A percentile compares a stretch with the other conserved stretches of the same genome.
Evolutionary conservation across 2,888 invertebrate species (phyloP).

Genomic region (Nineta flava): DNA sequence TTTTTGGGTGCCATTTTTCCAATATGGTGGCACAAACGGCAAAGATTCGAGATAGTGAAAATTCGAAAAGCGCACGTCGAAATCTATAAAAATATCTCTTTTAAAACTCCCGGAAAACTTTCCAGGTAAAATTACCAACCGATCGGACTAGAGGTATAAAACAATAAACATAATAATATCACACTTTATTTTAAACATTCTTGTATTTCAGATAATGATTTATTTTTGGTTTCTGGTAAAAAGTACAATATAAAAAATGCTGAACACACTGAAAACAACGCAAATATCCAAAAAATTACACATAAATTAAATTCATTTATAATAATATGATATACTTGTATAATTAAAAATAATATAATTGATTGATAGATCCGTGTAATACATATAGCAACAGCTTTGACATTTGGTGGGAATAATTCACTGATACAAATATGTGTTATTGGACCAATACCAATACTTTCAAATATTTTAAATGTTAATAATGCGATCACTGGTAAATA

Average conservation of each 20-base stretch:
- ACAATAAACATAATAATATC: no score
- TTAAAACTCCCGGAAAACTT: no score
- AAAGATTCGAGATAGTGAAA: no score
- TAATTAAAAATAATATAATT: conserved; percentile 28
- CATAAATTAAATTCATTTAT: conserved; percentile 26
- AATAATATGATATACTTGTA: conserved; percentile 30
- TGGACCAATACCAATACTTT: conserved; percentile 33
- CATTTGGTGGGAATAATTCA: conserved; percentile 37
- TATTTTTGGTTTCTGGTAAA: conserved; percentile 35
- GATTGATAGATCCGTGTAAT: conserved; percentile 35
- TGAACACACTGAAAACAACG: conserved; percentile 24
- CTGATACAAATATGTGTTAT: conserved; percentile 34
- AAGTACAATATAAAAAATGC: conserved; percentile 26
- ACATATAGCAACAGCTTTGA: conserved; percentile 37
- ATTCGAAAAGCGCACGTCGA: no score
- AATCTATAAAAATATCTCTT: no score
- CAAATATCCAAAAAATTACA: conserved; percentile 30
- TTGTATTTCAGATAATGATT: conserved; percentile 33
- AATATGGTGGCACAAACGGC: no score
- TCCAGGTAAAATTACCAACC: no score
- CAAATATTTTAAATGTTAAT: conserved; percentile 30
- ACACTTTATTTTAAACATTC: background rate
- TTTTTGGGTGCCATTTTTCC: no score
- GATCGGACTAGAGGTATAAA: no score
- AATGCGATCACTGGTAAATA: conserved; percentile 30